Percentiles rank a stretch among this genome's conserved stretches.
Evolutionary conservation across 2,888 invertebrate genomes (phyloP).

Genomic region (Incurvaria masculella): DNA sequence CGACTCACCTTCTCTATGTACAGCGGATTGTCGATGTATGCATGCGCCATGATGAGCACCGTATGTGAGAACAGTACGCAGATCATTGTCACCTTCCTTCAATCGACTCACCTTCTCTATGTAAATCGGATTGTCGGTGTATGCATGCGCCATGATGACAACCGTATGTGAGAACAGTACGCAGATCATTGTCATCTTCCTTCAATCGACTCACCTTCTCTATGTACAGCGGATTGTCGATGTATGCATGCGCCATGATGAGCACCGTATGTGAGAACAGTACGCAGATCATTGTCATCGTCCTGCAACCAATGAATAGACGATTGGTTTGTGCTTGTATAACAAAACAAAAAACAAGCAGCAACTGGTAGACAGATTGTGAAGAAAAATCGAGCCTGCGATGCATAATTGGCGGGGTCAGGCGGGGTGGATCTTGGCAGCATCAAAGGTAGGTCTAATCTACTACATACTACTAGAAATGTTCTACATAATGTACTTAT

Average conservation of each 20-base stretch:
- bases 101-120: constrained; percentile 30
- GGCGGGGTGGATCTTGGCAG: too few species aligned
- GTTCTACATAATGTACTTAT: too few species aligned
- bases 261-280: constrained; percentile 41
- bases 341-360: neutral
- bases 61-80: constrained; percentile 45
- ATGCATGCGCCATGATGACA: constrained; percentile 28
- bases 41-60: constrained; percentile 26
- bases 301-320: neutral
- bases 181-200: constrained; percentile 19
- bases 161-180: constrained; percentile 43
- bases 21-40: constrained; percentile 34
- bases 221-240: constrained; percentile 35
- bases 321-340: neutral
- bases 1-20: constrained; percentile 39
- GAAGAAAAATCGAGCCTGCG: too few species aligned
- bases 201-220: constrained; percentile 27
- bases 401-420: too few species aligned
- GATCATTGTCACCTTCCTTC: constrained; percentile 8
- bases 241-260: constrained; percentile 27
- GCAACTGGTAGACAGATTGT: too few species aligned
- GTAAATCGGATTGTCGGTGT: constrained; percentile 35
- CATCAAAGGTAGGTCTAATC: too few species aligned
- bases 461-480: too few species aligned
- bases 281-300: constrained; percentile 24